These are phyloP conservation scores for Clarias platycephalus DNA, from an alignment of 2,797 vertebrate species.

Conservation along the genomic window DNA sequence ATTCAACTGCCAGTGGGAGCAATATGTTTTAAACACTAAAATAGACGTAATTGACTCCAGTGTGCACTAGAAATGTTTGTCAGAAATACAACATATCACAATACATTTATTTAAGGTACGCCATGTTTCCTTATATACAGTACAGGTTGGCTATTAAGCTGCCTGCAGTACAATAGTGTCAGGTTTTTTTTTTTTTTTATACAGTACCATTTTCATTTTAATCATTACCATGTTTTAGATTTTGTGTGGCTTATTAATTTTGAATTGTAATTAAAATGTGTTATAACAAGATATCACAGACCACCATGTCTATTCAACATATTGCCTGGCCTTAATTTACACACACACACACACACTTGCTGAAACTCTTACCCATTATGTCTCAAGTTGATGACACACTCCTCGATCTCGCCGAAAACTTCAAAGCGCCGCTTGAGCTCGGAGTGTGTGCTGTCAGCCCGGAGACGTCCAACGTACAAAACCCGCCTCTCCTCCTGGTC, in stretches of 20 bases:
- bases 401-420: constrained; percentile 99
- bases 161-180: background rate
- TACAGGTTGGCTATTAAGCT: background rate
- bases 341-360: constrained; percentile 8
- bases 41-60: constrained; percentile 24
- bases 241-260: background rate
- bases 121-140: background rate
- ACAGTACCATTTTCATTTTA: background rate
- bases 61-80: constrained; percentile 12
- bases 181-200: too few relatives aligned
- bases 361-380: constrained; percentile 89
- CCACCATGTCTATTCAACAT: background rate
- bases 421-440: constrained; percentile 96
- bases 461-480: constrained; percentile 94
- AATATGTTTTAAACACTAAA: constrained; percentile 30
- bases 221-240: background rate
- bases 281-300: background rate
- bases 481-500: constrained; percentile 93
- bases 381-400: constrained; percentile 93
- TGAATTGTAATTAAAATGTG: background rate
- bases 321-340: background rate
- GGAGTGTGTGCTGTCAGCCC: constrained; percentile 86
- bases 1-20: constrained; percentile 41
- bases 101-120: background rate
- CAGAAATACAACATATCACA: background rate